phyloP scores from a whole-genome alignment of 2,888 invertebrate genomes.

The Stenolophus ochropezus region DNA sequence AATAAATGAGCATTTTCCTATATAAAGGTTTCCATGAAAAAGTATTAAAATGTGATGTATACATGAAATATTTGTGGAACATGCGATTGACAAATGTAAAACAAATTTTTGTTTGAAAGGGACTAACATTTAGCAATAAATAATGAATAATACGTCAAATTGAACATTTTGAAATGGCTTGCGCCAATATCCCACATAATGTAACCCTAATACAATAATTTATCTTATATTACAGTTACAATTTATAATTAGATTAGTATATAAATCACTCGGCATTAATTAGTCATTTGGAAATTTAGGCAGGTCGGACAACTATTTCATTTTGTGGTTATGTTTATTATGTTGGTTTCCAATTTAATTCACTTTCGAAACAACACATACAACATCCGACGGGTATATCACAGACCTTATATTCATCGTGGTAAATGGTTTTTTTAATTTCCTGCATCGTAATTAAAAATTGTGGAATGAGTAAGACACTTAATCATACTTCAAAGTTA shows the following conservation, averaged over 20 bases:
- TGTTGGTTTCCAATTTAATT: constrained; percentile 22
- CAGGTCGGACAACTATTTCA: constrained; percentile 24
- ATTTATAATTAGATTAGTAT: constrained; percentile 7
- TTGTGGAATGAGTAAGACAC: background rate
- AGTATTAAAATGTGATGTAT: background rate
- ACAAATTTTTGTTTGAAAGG: background rate
- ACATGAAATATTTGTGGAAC: background rate
- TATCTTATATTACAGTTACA: constrained; percentile 18
- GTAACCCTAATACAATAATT: background rate
- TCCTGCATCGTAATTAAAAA: background rate
- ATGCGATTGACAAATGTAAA: background rate
- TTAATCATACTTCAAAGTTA: too few relatives aligned
- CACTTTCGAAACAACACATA: background rate
- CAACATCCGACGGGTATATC: background rate
- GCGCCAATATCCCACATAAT: background rate
- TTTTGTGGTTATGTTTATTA: constrained; percentile 22
- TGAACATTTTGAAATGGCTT: background rate
- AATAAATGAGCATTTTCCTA: too few relatives aligned
- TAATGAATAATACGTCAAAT: background rate
- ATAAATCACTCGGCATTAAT: constrained; percentile 16
- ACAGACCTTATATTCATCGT: background rate
- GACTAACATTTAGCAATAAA: background rate
- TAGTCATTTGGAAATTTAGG: constrained; percentile 23
- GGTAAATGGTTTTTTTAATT: background rate
- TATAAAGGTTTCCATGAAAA: background rate